Base-by-base conservation (phyloP, 2,888 invertebrate genomes). In the Caenorhabditis drosophilae region DNA sequence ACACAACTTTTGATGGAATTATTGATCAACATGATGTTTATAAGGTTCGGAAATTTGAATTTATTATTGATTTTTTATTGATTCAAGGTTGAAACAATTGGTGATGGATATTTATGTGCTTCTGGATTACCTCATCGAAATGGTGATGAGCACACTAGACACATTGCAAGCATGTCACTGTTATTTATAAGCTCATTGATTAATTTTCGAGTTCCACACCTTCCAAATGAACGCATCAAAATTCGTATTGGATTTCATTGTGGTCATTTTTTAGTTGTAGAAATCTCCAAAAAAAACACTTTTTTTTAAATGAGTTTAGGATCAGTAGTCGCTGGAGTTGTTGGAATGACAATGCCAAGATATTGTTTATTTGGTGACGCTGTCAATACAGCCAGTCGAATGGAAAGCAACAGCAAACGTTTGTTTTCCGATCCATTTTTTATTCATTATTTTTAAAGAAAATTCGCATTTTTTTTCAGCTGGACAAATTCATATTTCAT, bases 41-140 rank as follows among this genome's bases (percentile, higher is more conserved):
- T 67, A 82, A 82, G 70, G 78, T 77, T 38, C 79, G 80, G 52
- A 81, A 80, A 1, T 81, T 81, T 23, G 80, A 78, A 12, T 9
- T 31, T 31, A 31, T 9, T 9, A 6, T 9, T 31, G 31, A 31
- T 9, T 31, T 31, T 31, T 31, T 12, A 6, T 31, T n/a, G n/a
- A n/a, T 36, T 36, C 16, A 9, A 9, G 80, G 79, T 74, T 12
- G 81, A 81, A 58, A 78, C 81, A 0, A 81, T 81, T 47, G 80
- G 80, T 15, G 79, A 80, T 55, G 79, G 77, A 9, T 81, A 80
- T 59, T 68, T 81, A 12, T 77, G 76, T 52, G 79, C 76, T 9
- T 78, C 78, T 27, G 80, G 80, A 2, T 58, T 80, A 20, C 80
- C 80, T 2, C 64, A 66, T 26, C 68, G 77, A 18, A 80, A 80